Conservation (phyloP, 2,888 invertebrate species). For the Dysmachus trigonus region DNA sequence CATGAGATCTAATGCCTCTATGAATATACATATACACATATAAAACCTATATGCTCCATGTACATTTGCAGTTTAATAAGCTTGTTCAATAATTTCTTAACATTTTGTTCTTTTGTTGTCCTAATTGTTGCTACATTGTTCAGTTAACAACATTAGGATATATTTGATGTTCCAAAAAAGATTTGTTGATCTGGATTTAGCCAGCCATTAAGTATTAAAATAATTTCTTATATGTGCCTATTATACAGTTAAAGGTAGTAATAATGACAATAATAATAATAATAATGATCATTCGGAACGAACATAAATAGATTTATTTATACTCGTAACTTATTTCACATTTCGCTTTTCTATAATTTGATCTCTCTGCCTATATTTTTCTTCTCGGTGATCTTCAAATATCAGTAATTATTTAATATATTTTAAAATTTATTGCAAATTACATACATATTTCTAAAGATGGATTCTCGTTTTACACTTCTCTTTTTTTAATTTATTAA, state of each 20-base stretch:
- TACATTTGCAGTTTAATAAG: neutral
- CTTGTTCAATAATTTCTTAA: constrained; percentile 1
- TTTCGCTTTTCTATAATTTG: constrained; percentile 12
- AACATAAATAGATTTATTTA: neutral
- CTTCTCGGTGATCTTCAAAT: neutral
- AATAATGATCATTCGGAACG: neutral
- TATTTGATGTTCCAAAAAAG: neutral
- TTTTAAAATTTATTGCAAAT: constrained; percentile 39
- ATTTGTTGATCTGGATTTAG: neutral
- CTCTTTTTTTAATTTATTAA: neutral
- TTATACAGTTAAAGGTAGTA: neutral
- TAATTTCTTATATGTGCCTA: neutral
- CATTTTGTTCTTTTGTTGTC: constrained; percentile 15
- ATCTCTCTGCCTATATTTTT: neutral
- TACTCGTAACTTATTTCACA: constrained; percentile 4
- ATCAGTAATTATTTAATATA: constrained; percentile 1
- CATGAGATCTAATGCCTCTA: constrained; percentile 7
- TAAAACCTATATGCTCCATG: neutral
- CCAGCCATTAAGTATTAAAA: constrained; percentile 24
- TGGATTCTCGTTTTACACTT: neutral
- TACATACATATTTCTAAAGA: constrained; percentile 33
- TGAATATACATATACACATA: neutral
- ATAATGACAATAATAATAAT: neutral
- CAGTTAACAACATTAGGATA: constrained; percentile 7
- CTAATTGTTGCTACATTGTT: neutral